Evolutionary conservation across 2,888 invertebrate genomes (phyloP), one percentile per base, ranked within the genome.

Genomic region (Melangyna quadrimaculata): DNA sequence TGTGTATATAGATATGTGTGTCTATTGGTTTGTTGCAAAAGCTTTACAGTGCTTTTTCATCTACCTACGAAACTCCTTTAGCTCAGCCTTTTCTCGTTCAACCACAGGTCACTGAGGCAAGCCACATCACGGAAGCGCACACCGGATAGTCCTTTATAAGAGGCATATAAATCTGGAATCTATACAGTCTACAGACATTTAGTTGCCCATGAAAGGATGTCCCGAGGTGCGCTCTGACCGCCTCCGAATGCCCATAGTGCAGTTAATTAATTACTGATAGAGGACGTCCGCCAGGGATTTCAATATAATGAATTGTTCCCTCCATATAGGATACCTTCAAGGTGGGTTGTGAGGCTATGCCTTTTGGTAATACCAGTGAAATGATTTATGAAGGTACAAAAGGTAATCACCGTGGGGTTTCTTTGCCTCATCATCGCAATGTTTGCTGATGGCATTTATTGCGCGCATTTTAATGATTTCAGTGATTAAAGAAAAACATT

Each of bases 221-320:
- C 14, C 43, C 55, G 14, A 61, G 51, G 71, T 72, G 71, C 43
- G 51, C 45, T 27, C 40, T 61, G 27, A 43, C 81, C 65, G 65
- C 71, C 57, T 59, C 29, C 27, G 43, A 59, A 51, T 19, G 57
- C 59, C 67, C 72, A 37, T 22, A 65, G 29, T 84, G 84, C 80
- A 84, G 80, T 80, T 80, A 80, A 84, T 84, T 84, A 84, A 84
- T 84, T 80, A 84, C 80, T 72, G 75, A 80, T 84, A 79, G 79
- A 79, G 79, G 74, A 80, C 71, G 53, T 84, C 84, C 84, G 80
- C 48, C 67, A 40, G 32, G 80, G 72, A 80, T 72, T 84, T 84
- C 29, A 77, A 63, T 84, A 72, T 77, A 84, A 80, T 80, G 71
- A 72, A 80, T 84, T 77, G 61, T 72, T 80, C 75, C 57, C 37